These are phyloP conservation scores for Crotophaga sulcirostris DNA, from an alignment of 2,113 vertebrate genomes.

Conservation along the genomic window DNA sequence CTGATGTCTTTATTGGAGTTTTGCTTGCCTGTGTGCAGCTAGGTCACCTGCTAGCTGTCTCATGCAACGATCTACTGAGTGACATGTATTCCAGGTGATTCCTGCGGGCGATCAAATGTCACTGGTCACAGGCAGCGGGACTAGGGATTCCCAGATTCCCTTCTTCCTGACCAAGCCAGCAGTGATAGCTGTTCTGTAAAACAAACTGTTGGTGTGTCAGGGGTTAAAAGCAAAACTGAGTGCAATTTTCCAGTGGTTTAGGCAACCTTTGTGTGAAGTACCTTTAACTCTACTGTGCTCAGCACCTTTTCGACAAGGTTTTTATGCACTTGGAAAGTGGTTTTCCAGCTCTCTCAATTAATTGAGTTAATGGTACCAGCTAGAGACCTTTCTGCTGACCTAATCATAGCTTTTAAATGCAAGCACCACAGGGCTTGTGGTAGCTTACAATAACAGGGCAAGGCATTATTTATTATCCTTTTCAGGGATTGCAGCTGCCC, in stretches of 20 bases:
- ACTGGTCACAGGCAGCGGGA: not conserved
- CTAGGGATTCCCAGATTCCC: not conserved
- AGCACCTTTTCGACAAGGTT: not conserved
- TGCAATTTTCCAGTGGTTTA: not conserved
- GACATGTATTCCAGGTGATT: not conserved
- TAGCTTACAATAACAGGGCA: too few species aligned
- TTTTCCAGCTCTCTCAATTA: not conserved
- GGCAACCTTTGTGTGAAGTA: not conserved
- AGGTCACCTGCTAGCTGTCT: not conserved
- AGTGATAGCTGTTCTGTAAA: not conserved
- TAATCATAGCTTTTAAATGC: too few species aligned
- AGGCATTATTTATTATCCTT: not conserved
- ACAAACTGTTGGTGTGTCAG: too few species aligned
- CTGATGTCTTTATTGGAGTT: too few species aligned
- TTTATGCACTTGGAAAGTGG: not conserved
- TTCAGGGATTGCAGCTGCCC: not conserved
- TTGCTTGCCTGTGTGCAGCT: too few species aligned
- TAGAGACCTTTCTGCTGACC: not conserved
- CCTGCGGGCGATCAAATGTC: not conserved
- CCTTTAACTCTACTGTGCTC: too few species aligned
- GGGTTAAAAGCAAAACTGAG: not conserved
- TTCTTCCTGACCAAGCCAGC: too few species aligned
- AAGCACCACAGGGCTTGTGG: not conserved
- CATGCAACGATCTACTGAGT: not conserved
- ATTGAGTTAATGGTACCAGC: too few species aligned